Base-by-base conservation (phyloP, 2,797 vertebrate species). In the Sebastes paucispinis region DNA sequence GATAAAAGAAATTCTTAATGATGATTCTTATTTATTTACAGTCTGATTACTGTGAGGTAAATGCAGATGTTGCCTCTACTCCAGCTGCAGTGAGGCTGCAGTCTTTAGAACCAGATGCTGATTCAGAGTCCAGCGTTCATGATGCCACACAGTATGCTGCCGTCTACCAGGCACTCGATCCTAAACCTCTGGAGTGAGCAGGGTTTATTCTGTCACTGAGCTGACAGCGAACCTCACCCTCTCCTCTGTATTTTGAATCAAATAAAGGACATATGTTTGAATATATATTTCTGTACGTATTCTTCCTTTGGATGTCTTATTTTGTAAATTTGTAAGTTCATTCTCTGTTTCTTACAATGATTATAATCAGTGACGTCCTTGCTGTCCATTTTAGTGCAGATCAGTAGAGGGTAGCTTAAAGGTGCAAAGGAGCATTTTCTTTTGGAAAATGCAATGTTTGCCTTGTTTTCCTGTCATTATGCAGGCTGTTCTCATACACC, bases 131-230 rank as follows among this genome's bases (percentile, higher is more conserved):
- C 55, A 25, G 63, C 24, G 25, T 43, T 54, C 75, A 68, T 3
- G 69, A 87, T 14, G 32, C 18, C 4, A 2, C 69, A 9, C 73
- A 81, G 58, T 86, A 86, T 3, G 75, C 64, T 29, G 60, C 70
- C 6, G 5, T 73, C 34, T 88, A 89, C 31, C 58, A 91, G 63
- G 84, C 85, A 16, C 84, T 87, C 4, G 86, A 92, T 82, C 87
- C 83, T 10, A 70, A 85, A 74, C 36, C 54, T 73, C 69, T 87
- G 59, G 83, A 91, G n/a, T 91, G 60, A 90, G 22, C 29, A 34
- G 29, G 2, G 3, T 75, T 57, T 14, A 5, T 47, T 65, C 20
- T 65, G 43, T 63, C 75, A 77, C 12, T 50, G 24, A 65, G 13
- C 58, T 34, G 12, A 65, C n/a, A 34, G 11, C 50, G 55, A 27